Evolutionary conservation across 2,797 vertebrate species (phyloP).

Genomic region (Potorous gilbertii): DNA sequence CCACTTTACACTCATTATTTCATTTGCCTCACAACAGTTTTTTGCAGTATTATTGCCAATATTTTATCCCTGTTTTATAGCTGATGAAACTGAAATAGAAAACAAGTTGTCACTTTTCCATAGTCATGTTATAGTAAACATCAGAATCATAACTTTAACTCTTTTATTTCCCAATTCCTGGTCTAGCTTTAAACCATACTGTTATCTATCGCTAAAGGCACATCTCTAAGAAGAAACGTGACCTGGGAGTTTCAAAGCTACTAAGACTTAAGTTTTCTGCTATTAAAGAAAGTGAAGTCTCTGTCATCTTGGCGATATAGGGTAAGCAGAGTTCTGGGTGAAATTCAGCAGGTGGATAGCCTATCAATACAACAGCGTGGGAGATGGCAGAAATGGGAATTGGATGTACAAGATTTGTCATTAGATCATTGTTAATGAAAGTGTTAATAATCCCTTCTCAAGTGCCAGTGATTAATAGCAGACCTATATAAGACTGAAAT

Average conservation of each 20-base stretch:
- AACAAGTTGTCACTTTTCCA: not conserved
- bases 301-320: not conserved
- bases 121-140: not conserved
- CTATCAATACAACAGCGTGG: too few species aligned
- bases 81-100: not conserved
- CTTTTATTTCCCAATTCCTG: not conserved
- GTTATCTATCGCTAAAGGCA: not conserved
- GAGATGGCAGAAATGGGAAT: not conserved
- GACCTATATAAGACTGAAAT: not conserved
- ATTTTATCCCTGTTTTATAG: not conserved
- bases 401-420: not conserved
- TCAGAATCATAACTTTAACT: not conserved
- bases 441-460: not conserved
- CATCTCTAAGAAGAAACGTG: not conserved
- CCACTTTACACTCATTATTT: not conserved
- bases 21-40: not conserved
- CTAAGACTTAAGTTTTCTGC: not conserved
- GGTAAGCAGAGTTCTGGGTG: not conserved
- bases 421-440: not conserved
- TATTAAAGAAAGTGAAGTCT: not conserved
- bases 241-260: not conserved
- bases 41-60: not conserved
- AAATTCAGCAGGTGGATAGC: not conserved
- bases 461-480: not conserved
- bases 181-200: not conserved